These are phyloP conservation scores for Pyrgilauda ruficollis DNA, from an alignment of 2,113 vertebrate genomes.

Conservation along the genomic window DNA sequence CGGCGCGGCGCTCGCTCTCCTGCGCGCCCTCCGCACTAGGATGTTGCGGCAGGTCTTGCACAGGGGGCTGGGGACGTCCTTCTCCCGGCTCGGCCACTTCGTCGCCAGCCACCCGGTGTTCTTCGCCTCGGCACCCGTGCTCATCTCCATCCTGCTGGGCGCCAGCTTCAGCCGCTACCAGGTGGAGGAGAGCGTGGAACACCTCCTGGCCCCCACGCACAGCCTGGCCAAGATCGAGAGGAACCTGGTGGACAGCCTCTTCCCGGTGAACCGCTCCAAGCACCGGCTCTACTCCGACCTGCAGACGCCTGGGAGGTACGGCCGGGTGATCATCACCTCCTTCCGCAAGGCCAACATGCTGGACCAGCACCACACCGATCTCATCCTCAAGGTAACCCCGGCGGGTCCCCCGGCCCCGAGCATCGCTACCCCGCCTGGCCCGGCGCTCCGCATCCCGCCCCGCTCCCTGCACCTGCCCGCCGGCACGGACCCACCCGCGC, in stretches of 20 bases:
- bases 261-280: constrained; percentile 94
- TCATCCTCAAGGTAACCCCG: constrained; percentile 86
- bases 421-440: not conserved
- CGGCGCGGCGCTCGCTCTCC: constrained; percentile 81
- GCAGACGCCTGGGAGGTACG: constrained; percentile 93
- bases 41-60: constrained; percentile 96
- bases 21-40: constrained; percentile 83
- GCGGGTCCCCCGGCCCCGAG: not conserved
- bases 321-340: constrained; percentile 91
- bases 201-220: constrained; percentile 93
- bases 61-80: constrained; percentile 89
- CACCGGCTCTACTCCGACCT: constrained; percentile 96
- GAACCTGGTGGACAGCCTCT: constrained; percentile 94
- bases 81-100: constrained; percentile 91
- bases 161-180: constrained; percentile 97
- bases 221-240: constrained; percentile 97
- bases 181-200: constrained; percentile 91
- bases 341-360: constrained; percentile 89
- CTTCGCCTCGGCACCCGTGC: constrained; percentile 93
- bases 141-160: constrained; percentile 92
- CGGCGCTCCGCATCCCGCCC: not conserved
- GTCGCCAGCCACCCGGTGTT: constrained; percentile 95
- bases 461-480: not conserved
- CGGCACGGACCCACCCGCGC: not conserved
- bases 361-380: constrained; percentile 88